phyloP scores from a whole-genome alignment of 2,888 invertebrate genomes.

The Nysson spinosus region DNA sequence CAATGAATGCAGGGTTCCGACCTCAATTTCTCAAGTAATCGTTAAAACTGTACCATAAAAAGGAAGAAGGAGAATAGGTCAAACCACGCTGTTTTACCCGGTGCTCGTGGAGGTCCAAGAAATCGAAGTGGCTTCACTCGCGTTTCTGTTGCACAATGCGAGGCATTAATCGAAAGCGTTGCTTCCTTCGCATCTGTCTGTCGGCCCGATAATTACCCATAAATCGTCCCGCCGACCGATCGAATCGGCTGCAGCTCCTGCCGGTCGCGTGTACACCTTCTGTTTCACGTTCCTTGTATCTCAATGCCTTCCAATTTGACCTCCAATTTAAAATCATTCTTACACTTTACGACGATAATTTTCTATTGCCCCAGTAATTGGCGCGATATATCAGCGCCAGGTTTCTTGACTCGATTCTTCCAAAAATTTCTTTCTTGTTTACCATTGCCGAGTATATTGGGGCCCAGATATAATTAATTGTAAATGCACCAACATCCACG shows the following conservation, averaged over 20 bases:
- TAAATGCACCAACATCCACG: too few species aligned
- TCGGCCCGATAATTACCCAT: slow-evolving; percentile 62
- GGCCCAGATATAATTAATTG: too few species aligned
- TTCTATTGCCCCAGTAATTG: too few species aligned
- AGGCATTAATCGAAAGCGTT: slow-evolving; percentile 36
- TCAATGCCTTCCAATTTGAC: background rate
- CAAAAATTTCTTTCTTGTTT: too few species aligned
- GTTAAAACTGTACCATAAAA: slow-evolving; percentile 34
- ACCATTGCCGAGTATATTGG: too few species aligned
- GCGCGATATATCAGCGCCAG: too few species aligned
- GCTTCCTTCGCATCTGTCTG: slow-evolving; percentile 18
- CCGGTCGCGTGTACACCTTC: slow-evolving; percentile 25
- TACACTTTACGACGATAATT: too few species aligned
- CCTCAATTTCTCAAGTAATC: slow-evolving; percentile 36
- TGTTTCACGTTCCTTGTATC: slow-evolving; percentile 17
- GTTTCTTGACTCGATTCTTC: too few species aligned
- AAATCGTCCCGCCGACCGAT: slow-evolving; percentile 53
- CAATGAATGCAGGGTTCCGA: slow-evolving; percentile 26
- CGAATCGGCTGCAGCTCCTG: slow-evolving; percentile 30
- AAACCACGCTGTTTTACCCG: slow-evolving; percentile 29
- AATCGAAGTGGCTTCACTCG: slow-evolving; percentile 27
- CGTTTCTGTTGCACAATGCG: slow-evolving; percentile 43
- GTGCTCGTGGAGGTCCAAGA: slow-evolving; percentile 21
- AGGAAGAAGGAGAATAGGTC: slow-evolving; percentile 18
- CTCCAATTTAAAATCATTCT: slow-evolving; percentile 1